Evolutionary conservation across 1,140 invertebrate species (phyloP).

Genomic region (Sycophila sp.): DNA sequence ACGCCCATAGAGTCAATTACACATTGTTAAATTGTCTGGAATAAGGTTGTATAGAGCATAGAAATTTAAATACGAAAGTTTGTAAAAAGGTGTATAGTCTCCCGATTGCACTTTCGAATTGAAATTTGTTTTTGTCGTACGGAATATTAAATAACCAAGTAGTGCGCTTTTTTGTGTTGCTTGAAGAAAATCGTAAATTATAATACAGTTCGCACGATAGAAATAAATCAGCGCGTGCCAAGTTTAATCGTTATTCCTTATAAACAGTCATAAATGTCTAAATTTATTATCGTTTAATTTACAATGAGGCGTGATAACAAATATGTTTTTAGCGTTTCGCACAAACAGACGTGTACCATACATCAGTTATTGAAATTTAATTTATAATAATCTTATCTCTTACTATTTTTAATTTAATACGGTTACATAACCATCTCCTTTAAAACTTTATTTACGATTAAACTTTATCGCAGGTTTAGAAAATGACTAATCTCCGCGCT

Average conservation of each 20-base stretch:
- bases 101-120: neutral
- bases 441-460: neutral
- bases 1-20: neutral
- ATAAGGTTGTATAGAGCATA: no score
- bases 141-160: no score
- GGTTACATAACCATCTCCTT: neutral
- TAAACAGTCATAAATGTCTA: neutral
- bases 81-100: neutral
- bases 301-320: neutral
- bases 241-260: neutral
- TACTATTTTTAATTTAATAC: neutral
- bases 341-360: neutral
- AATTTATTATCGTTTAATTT: neutral
- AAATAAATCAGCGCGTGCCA: no score
- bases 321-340: neutral
- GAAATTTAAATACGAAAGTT: no score
- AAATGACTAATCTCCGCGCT: neutral
- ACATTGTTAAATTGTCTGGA: neutral
- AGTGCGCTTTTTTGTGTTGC: no score
- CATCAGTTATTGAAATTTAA: neutral
- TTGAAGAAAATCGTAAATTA: neutral
- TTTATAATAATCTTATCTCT: neutral
- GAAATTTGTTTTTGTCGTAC: no score
- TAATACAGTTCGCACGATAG: neutral
- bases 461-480: no score